A percentile compares a stretch with the other conserved stretches of the same genome.
These are phyloP conservation scores for Hippocampus comes DNA, from an alignment of 2,113 vertebrate species.

Conservation along the genomic window DNA sequence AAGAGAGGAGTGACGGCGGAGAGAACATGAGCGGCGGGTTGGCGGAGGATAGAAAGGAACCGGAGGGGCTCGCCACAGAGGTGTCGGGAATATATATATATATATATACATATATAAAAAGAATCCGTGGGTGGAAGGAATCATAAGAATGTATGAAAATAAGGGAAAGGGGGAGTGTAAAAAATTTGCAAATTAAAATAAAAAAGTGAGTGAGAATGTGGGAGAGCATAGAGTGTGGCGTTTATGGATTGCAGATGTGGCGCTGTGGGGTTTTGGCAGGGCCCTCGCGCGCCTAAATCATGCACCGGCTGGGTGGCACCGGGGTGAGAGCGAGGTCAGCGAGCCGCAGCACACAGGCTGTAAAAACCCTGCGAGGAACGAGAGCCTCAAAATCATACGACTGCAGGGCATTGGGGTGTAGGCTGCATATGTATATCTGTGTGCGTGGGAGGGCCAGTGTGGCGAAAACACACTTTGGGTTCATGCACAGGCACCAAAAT, in stretches of 20 bases:
- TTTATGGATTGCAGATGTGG: constrained; percentile 85
- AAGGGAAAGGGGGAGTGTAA: constrained; percentile 32
- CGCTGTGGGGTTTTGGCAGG: constrained; percentile 78
- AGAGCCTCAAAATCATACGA: constrained; percentile 37
- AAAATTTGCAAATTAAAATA: constrained; percentile 56
- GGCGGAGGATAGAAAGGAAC: background rate
- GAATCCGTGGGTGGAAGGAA: constrained; percentile 48
- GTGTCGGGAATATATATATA: background rate
- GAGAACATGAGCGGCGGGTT: background rate
- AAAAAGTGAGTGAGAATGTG: constrained; percentile 54
- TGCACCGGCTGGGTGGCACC: constrained; percentile 80
- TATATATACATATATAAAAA: constrained; percentile 36
- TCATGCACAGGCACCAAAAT: background rate
- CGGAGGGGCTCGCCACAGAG: background rate
- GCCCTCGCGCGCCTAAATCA: constrained; percentile 67
- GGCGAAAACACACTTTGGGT: background rate
- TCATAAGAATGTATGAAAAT: constrained; percentile 41
- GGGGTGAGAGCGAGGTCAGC: constrained; percentile 76
- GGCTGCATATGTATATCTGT: background rate
- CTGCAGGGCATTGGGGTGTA: background rate
- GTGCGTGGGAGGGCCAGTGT: background rate
- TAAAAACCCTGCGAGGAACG: constrained; percentile 34
- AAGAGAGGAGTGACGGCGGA: background rate
- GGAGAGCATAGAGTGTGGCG: constrained; percentile 71
- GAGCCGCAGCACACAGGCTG: constrained; percentile 76